Percentiles rank a stretch among this genome's conserved stretches.
These are phyloP conservation scores for Lepas anatifera DNA, from an alignment of 2,888 invertebrate genomes.

Conservation along the genomic window DNA sequence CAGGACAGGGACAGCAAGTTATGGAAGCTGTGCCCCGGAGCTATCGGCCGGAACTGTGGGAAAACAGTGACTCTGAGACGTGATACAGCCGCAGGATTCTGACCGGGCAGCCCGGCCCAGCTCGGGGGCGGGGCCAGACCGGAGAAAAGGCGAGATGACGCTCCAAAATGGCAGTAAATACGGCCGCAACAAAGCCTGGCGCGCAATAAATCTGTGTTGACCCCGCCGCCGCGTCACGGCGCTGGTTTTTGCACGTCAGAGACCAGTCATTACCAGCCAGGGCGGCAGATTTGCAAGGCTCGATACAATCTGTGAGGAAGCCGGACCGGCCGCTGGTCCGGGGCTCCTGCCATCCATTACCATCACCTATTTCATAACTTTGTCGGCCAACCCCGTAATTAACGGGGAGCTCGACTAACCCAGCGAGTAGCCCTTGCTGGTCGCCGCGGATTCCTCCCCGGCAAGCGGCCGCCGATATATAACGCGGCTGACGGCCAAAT, in stretches of 20 bases:
- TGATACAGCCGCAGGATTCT: background rate
- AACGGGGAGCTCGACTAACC: conserved; percentile 6
- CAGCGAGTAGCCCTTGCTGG: no score
- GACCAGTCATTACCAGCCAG: background rate
- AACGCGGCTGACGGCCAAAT: background rate
- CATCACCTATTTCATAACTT: background rate
- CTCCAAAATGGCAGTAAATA: conserved; percentile 10
- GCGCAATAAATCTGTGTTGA: background rate
- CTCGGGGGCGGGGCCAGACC: background rate
- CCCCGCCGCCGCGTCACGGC: background rate
- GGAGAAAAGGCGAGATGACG: background rate
- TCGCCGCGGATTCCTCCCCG: background rate
- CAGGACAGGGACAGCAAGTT: no score
- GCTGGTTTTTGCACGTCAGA: conserved; percentile 5
- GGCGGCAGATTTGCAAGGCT: conserved; percentile 4
- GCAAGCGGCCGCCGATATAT: background rate
- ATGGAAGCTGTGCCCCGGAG: no score
- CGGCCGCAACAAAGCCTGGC: background rate
- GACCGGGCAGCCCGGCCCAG: background rate
- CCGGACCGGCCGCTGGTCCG: background rate
- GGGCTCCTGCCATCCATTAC: background rate
- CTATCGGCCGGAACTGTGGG: no score
- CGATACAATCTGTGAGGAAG: conserved; percentile 10
- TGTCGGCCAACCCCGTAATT: background rate
- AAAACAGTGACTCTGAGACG: no score